Evolutionary conservation across 2,888 invertebrate genomes (phyloP), one percentile per base, ranked within the genome.

Genomic region (Nemotelus nigrinus): DNA sequence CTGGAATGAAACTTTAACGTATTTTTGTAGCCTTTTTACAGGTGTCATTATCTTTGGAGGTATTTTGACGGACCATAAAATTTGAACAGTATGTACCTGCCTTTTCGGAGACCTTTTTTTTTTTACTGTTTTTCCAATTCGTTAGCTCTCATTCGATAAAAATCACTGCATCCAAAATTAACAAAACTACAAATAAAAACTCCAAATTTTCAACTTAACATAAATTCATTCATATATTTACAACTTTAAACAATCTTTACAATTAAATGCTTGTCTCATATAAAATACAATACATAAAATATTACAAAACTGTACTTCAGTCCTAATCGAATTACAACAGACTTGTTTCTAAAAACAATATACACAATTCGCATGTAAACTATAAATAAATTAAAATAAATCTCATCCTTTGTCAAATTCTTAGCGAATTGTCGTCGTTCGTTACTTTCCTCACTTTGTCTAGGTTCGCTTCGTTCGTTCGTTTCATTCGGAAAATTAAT

Each of bases 341-440:
- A 70, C 70, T 70, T 53, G 10, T 70, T 70, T 44, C 25, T 25
- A 25, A 25, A 25, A 6, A 50, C 25, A 70, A 55, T 70, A 53
- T 53, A 70, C 53, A 70, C 47, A 45, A 44, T 65, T 5, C 10
- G 39, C n/a, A 47, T 45, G 45, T 65, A 65, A 65, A 65, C 65
- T 65, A 67, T 4, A 50, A 70, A 70, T 70, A 70, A 70, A 70
- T 53, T 70, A 70, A 47, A 6, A 53, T 70, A 8, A 70, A 39
- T 70, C 53, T 10, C 47, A 41, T 55, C 43, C 0, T 41, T 70
- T 55, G 53, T 2, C 7, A 4, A 50, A 39, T 44, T 50, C 45
- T 4, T 45, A 63, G 43, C 63, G 63, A 41, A 58, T 58, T 41
- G 10, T 41, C 63, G 3, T 63, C 41, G 63, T 5, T 43, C 7